Base-by-base conservation (phyloP, 2,888 invertebrate species). In the Melitaea athalia region DNA sequence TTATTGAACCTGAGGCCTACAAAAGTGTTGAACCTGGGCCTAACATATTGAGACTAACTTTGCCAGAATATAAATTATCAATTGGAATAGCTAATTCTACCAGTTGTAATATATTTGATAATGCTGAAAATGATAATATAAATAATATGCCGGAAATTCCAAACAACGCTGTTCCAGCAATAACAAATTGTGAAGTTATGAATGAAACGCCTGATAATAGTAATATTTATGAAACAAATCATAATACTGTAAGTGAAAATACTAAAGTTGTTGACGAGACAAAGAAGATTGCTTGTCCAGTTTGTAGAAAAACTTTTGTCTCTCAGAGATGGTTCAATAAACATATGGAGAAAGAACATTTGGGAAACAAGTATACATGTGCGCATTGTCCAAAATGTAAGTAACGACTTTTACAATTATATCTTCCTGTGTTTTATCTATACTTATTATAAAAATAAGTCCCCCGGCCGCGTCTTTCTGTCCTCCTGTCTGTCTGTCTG, bases 321-420 rank as follows among this genome's bases (percentile, higher is more conserved):
- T 87, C 89, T 0, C 86, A 88, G 64, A 79, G 84, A 8, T 91
- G 92, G 91, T 88, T 85, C 67, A 76, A 76, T 33, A 89, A 87
- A 67, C 91, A 92, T 63, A 81, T 90, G 79, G 79, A 82, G 49
- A 89, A 86, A 47, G 88, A 85, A 65, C 90, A 91, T 70, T 79
- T 79, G 0, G 82, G 82, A 0, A 80, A 78, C 52, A 85, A 85
- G 65, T 86, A 81, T 76, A 72, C 69, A 8, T 92, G 92, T 74
- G 31, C 77, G 45, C 78, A 85, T 43, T 91, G 91, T 72, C 73
- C 82, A 61, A 88, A 88, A 77, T 81, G 92, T 91, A 77, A 82
- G 87, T 83, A 63, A 42, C 11, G 8, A 6, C 11, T 45, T 45
- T 45, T 45, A 45, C 10, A 45, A 45, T 12, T 45, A 8, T 45